Base-by-base conservation (phyloP, 2,888 invertebrate genomes). In the Drosophila lutescens region DNA sequence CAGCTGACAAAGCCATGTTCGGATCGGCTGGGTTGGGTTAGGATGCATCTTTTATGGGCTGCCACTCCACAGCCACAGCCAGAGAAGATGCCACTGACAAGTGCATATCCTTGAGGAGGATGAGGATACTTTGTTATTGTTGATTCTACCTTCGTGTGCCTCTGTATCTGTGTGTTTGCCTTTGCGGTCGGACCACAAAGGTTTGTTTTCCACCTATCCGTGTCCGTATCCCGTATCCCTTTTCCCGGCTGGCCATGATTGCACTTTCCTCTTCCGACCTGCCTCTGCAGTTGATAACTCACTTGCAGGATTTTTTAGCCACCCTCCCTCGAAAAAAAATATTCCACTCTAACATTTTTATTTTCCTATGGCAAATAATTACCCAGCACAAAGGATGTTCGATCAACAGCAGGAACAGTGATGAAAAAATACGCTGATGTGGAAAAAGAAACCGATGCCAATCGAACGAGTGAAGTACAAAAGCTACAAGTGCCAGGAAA, bases 181-280 rank as follows among this genome's bases (percentile, higher is more conserved):
- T 23, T 56, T 56, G 53, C 38, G 12, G 32, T 20, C 30, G 38
- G 58, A 63, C 62, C 65, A 63, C 63, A 63, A 63, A 63, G 62
- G 63, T 41, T 62, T 49, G 62, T 43, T 63, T 62, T 60, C 7
- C 20, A 26, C 17, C 17, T 49, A 46, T 36, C 56, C 26, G 36
- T 60, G 2, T 44, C 32, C 32, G 62, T 34, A 34, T 23, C 26
- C 62, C 55, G 26, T 75, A 34, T 23, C 26, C 62, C 55, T 20
- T 75, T 59, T 15, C 34, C 55, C 9, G 60, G 68, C 30, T 23
- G 17, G 36, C 17, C 36, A 34, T 69, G 79, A 77, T 79, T 80
- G 86, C 69, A 76, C 73, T 85, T 85, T 51, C 72, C 49, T 76
- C 81, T 85, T 51, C 72, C 49, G 69, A 57, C 69, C 66, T 66